A percentile compares a stretch with the other conserved stretches of the same genome.
These are phyloP conservation scores for Andrena bicolor DNA, from an alignment of 2,888 invertebrate species.

Conservation along the genomic window DNA sequence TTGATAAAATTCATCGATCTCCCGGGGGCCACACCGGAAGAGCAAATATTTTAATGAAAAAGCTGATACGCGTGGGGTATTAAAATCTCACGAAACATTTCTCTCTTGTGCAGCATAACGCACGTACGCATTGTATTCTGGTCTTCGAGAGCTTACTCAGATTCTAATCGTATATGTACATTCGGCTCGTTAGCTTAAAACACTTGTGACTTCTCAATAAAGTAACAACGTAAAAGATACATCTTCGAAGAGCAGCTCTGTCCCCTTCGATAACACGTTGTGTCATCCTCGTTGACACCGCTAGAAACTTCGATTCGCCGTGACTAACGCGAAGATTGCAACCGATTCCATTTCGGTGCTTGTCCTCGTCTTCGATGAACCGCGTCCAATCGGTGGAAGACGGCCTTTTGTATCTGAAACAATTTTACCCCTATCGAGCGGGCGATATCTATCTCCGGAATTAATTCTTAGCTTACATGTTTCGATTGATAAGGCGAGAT, in stretches of 20 bases:
- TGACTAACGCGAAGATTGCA: not conserved
- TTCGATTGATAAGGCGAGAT: constrained; percentile 64
- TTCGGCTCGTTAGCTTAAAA: too few relatives aligned
- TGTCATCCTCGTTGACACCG: not conserved
- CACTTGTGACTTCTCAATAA: not conserved
- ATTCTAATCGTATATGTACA: too few relatives aligned
- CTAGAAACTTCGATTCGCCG: not conserved
- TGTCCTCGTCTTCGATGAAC: not conserved
- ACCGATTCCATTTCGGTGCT: not conserved
- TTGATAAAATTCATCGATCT: constrained; percentile 8
- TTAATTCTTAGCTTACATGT: constrained; percentile 45
- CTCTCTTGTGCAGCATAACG: too few relatives aligned
- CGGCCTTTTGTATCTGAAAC: constrained; percentile 1
- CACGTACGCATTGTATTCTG: too few relatives aligned
- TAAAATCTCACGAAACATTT: not conserved
- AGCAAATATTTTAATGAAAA: not conserved
- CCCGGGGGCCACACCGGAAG: not conserved
- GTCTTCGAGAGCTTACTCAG: too few relatives aligned
- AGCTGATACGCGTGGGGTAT: not conserved
- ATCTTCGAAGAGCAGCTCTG: not conserved
- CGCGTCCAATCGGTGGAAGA: not conserved
- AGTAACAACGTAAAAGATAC: not conserved
- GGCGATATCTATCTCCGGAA: constrained; percentile 47
- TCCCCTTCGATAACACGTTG: not conserved
- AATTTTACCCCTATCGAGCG: constrained; percentile 20